Evolutionary conservation across 64 coral and sea anemone species (phyloP), one percentile per base, ranked within the genome.

Genomic region (Montipora cactus): DNA sequence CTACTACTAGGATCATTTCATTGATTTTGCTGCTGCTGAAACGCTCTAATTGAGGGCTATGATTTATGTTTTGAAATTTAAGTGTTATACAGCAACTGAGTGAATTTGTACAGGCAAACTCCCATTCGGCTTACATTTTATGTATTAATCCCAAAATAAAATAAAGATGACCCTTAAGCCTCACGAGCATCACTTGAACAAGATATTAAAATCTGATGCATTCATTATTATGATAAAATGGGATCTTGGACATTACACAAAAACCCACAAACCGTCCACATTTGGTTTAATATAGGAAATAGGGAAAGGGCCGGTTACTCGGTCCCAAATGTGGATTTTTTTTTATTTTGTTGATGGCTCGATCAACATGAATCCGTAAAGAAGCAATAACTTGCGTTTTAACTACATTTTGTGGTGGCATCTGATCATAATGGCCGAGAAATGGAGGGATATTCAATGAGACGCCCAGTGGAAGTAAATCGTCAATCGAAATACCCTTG

Each of bases 1-100:
- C 14, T 88, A 88, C 28, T 88, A 59, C 23, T 76, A 75, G 44
- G 73, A 88, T 16, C 48, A 76, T 59, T 88, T 88, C 20, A 58
- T 88, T 79, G 49, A 79, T 77, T 51, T 79, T 79, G 77, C 77
- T 53, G 59, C 59, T 64, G 59, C 59, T 64, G 59, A 64, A 64
- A 12, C 12, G 13, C 53, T 57, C 11, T 57, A 64, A 64, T 64
- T 14, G 13, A 11, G 13, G 14, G 59, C 10, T 64, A 64, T 14
- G 59, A 64, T 64, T 64, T 16, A 64, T 64, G 59, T 14, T 64
- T 64, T 64, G 59, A 64, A 64, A 64, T 64, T 64, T 64, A 64
- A 64, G 15, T 15, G 59, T 64, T 64, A 64, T 64, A 15, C 59
- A 64, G 59, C 59, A 64, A 64, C 59, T 64, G 10, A 64, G 10